These are phyloP conservation scores for Clamator glandarius DNA, from an alignment of 2,797 vertebrate genomes.

Conservation along the genomic window DNA sequence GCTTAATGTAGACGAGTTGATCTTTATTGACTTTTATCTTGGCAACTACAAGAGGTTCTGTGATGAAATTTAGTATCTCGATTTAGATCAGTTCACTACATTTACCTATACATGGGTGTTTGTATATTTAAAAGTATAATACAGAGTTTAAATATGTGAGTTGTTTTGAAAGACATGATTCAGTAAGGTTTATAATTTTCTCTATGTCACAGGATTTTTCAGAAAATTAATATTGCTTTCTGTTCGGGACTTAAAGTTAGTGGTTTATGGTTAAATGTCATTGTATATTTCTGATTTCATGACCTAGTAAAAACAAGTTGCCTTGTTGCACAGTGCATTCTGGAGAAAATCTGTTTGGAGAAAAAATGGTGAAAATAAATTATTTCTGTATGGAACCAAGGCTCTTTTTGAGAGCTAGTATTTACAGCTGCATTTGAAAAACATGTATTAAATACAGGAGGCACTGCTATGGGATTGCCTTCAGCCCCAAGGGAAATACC, in stretches of 20 bases:
- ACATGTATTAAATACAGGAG: not conserved
- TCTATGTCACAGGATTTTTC: not conserved
- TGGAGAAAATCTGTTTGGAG: not conserved
- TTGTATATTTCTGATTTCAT: fast-evolving
- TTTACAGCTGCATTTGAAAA: not conserved
- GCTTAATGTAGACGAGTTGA: not conserved
- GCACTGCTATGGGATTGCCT: not conserved
- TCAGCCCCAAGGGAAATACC: not conserved
- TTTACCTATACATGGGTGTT: not conserved
- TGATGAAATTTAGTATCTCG: not conserved
- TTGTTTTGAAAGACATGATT: not conserved
- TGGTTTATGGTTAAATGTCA: not conserved
- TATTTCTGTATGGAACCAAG: not conserved
- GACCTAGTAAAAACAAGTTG: fast-evolving
- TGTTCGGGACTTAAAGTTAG: not conserved
- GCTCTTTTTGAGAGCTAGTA: not conserved
- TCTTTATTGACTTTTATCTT: not conserved
- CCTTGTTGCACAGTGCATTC: not conserved
- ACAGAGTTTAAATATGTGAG: not conserved
- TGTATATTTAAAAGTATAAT: not conserved
- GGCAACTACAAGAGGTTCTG: not conserved
- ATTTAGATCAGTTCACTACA: not conserved
- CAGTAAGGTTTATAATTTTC: not conserved
- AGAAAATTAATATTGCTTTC: not conserved
- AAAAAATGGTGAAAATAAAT: not conserved